Conservation (phyloP, 2,113 vertebrate genomes). For the Nothoprocta perdicaria region DNA sequence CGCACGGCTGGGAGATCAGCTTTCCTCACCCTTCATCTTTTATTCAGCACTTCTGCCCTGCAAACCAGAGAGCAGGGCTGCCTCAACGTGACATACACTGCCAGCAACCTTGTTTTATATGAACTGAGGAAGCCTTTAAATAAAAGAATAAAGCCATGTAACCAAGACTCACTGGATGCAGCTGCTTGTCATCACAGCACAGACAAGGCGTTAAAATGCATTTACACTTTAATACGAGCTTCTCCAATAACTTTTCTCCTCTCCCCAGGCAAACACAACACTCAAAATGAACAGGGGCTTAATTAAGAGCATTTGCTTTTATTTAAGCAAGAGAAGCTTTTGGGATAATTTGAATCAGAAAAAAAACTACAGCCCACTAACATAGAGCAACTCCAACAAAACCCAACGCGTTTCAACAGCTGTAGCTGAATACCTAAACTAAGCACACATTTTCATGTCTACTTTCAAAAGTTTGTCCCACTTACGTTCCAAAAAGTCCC, state of each 20-base stretch:
- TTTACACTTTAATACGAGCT: background rate
- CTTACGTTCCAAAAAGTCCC: constrained; percentile 46
- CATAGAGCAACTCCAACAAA: background rate
- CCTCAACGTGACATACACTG: background rate
- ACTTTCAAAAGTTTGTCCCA: constrained; percentile 20
- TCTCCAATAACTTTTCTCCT: background rate
- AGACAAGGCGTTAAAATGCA: background rate
- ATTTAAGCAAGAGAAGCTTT: background rate
- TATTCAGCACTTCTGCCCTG: background rate
- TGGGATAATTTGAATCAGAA: background rate
- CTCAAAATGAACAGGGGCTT: background rate
- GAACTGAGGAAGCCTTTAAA: background rate
- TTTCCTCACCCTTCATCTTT: background rate
- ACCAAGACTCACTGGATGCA: background rate
- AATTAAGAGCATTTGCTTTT: background rate
- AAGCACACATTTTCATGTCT: background rate
- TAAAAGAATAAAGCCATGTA: background rate
- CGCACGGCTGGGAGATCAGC: background rate
- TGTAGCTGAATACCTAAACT: background rate
- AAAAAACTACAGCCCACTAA: background rate
- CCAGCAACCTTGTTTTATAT: background rate
- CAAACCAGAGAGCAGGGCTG: background rate
- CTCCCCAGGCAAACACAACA: background rate
- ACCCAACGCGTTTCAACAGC: background rate
- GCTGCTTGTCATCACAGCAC: background rate